These are phyloP conservation scores for Machimus atricapillus DNA, from an alignment of 2,888 invertebrate genomes.

Conservation along the genomic window DNA sequence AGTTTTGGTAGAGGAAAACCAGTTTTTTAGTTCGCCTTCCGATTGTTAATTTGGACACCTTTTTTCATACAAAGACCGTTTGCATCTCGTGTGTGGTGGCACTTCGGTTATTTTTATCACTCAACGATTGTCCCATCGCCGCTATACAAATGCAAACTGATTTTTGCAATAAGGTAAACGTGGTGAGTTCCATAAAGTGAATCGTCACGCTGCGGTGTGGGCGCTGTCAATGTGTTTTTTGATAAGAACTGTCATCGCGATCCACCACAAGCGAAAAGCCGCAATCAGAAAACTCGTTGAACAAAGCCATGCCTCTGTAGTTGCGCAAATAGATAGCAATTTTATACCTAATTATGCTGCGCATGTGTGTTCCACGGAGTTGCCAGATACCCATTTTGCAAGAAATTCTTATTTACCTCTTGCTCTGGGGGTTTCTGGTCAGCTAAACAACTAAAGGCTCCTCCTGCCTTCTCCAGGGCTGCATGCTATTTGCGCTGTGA, in stretches of 20 bases:
- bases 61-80: conserved; percentile 10
- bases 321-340: not conserved
- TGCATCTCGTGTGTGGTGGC: not conserved
- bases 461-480: not conserved
- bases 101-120: conserved; percentile 35
- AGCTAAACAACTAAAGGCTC: not conserved
- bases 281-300: not conserved
- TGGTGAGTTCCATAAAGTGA: not conserved
- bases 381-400: not conserved
- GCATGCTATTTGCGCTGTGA: not conserved
- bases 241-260: conserved; percentile 18
- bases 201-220: not conserved
- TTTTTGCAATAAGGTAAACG: conserved; percentile 12
- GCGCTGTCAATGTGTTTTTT: not conserved
- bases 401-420: not conserved
- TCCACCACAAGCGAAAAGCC: not conserved
- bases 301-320: not conserved
- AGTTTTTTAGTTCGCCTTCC: conserved; percentile 24
- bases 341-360: not conserved
- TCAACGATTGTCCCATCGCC: not conserved
- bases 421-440: not conserved
- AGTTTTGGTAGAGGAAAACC: not conserved
- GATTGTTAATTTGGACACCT: conserved; percentile 18
- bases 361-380: not conserved
- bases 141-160: not conserved